phyloP scores from a whole-genome alignment of 2,888 invertebrate genomes.

The Heliconius aoede region DNA sequence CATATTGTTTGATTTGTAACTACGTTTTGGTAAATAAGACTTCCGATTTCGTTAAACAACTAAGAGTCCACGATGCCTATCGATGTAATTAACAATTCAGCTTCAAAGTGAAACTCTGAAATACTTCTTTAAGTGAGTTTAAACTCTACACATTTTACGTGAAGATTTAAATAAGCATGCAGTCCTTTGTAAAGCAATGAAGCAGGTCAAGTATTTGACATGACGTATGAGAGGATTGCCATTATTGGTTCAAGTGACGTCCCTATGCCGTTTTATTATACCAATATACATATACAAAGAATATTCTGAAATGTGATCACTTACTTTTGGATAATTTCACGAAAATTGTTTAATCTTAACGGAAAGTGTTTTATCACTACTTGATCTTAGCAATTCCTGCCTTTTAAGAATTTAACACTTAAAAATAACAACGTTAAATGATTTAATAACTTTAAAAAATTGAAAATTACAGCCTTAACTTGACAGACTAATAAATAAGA shows the following conservation, averaged over 20 bases:
- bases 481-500: too few species aligned
- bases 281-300: background rate
- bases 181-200: conserved; percentile 1
- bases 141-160: background rate
- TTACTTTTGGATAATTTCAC: too few species aligned
- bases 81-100: conserved; percentile 7
- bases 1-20: too few species aligned
- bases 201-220: conserved; percentile 28
- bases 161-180: conserved; percentile 3
- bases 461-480: too few species aligned
- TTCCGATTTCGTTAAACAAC: background rate
- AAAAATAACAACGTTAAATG: too few species aligned
- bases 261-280: conserved; percentile 22
- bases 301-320: background rate
- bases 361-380: too few species aligned
- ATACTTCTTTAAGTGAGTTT: background rate
- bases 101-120: background rate
- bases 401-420: too few species aligned
- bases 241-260: conserved; percentile 28
- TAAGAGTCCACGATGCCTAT: background rate
- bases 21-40: too few species aligned
- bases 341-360: too few species aligned
- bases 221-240: conserved; percentile 9
- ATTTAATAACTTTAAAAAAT: too few species aligned
- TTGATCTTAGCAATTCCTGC: too few species aligned